Percentiles rank a stretch among this genome's conserved stretches.
These are phyloP conservation scores for Murina feae DNA, from an alignment of 2,113 vertebrate genomes.

Conservation along the genomic window DNA sequence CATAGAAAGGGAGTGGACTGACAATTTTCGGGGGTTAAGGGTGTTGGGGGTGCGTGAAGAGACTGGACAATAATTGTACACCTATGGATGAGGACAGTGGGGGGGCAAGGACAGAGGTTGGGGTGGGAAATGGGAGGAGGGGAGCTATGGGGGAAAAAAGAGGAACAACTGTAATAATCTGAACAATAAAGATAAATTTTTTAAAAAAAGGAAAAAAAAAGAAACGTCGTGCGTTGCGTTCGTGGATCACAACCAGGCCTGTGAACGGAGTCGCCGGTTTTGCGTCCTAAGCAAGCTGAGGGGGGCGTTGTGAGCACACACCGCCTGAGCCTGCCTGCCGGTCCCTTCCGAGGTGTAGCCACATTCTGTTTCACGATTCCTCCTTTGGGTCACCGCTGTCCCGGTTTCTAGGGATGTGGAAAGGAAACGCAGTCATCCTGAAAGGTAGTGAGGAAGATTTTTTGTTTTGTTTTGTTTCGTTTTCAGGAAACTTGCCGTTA, in stretches of 20 bases:
- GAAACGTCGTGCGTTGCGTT: rapidly evolving
- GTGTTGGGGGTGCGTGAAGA: no score
- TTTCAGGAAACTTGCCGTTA: not conserved
- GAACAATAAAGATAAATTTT: no score
- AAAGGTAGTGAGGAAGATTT: not conserved
- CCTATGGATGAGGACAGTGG: no score
- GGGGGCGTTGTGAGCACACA: not conserved
- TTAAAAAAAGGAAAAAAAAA: no score
- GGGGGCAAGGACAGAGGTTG: no score
- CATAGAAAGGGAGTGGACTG: no score
- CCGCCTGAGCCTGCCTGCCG: not conserved
- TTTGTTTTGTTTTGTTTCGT: no score
- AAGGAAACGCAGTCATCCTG: not conserved
- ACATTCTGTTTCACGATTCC: not conserved
- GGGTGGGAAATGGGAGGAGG: no score
- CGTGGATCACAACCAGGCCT: not conserved
- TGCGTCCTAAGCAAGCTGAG: not conserved
- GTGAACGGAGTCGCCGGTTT: not conserved
- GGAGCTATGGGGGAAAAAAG: no score
- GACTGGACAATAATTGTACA: no score
- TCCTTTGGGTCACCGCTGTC: not conserved
- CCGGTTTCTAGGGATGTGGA: not conserved
- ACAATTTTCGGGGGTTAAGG: no score
- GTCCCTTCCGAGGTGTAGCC: not conserved
- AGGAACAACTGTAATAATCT: no score